Evolutionary conservation across 2,888 invertebrate genomes (phyloP).

Genomic region (Iphiclides podalirius): DNA sequence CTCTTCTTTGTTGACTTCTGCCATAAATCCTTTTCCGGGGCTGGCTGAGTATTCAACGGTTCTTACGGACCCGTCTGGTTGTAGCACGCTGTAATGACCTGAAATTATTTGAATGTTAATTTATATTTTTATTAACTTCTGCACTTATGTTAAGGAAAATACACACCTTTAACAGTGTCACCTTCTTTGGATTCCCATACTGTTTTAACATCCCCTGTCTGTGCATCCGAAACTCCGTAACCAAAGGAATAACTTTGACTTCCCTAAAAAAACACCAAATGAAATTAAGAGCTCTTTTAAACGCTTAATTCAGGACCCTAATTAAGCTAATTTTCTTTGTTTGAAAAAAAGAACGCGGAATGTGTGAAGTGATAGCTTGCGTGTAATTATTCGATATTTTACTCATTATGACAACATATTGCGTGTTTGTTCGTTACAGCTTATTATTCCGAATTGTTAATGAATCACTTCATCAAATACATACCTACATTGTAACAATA

Average conservation of each 20-base stretch:
- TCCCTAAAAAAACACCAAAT: constrained; percentile 49
- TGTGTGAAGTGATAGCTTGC: constrained; percentile 61
- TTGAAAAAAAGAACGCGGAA: constrained; percentile 45
- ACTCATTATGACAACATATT: constrained; percentile 57
- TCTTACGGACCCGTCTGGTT: constrained; percentile 83
- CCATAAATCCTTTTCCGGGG: constrained; percentile 78
- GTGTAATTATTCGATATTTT: constrained; percentile 65
- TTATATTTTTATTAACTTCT: too few species aligned
- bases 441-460: constrained; percentile 68
- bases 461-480: constrained; percentile 56
- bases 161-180: constrained; percentile 76
- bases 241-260: constrained; percentile 81
- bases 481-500: constrained; percentile 41
- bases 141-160: too few species aligned
- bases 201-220: constrained; percentile 81
- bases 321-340: constrained; percentile 44
- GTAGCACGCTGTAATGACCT: constrained; percentile 84
- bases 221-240: constrained; percentile 81
- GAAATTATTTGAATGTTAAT: constrained; percentile 1
- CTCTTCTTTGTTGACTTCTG: constrained; percentile 77
- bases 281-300: not conserved
- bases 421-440: constrained; percentile 58
- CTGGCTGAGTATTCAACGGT: constrained; percentile 82
- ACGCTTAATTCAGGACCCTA: constrained; percentile 26
- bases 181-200: constrained; percentile 83